These are phyloP conservation scores for Papilio aristodemus DNA, from an alignment of 1,140 invertebrate genomes.

Conservation along the genomic window DNA sequence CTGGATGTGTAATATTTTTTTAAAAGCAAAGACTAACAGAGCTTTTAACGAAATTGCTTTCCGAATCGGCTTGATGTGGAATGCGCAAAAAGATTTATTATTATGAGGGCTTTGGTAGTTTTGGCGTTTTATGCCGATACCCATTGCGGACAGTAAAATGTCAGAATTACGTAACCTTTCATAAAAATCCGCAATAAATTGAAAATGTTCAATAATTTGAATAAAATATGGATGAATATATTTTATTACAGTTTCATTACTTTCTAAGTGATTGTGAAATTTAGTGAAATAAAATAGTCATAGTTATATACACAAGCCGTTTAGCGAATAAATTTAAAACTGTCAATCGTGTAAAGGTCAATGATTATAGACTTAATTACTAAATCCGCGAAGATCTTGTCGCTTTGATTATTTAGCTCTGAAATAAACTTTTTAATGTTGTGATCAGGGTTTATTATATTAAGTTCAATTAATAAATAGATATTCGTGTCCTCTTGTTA, in stretches of 20 bases:
- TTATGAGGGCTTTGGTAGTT: slow-evolving; percentile 16
- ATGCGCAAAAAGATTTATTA: slow-evolving; percentile 30
- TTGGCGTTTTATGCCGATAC: slow-evolving; percentile 14
- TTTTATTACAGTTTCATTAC: neutral
- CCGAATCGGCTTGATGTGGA: slow-evolving; percentile 18
- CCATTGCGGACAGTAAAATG: slow-evolving; percentile 11
- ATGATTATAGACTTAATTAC: too few species aligned
- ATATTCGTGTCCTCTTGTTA: too few species aligned
- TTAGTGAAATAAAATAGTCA: too few species aligned
- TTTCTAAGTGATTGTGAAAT: too few species aligned
- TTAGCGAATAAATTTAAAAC: too few species aligned
- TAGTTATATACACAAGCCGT: too few species aligned
- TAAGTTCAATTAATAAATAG: too few species aligned
- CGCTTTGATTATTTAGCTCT: too few species aligned
- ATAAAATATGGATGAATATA: neutral
- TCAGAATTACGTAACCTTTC: slow-evolving; percentile 5
- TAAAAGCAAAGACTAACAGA: slow-evolving; percentile 13
- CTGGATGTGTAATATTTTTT: slow-evolving; percentile 23
- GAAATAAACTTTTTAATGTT: too few species aligned
- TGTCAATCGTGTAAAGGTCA: too few species aligned
- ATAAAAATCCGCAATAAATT: slow-evolving; percentile 18
- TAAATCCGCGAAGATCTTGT: too few species aligned
- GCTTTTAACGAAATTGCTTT: slow-evolving; percentile 32
- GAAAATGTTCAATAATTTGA: slow-evolving; percentile 16
- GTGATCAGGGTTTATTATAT: too few species aligned